These are phyloP conservation scores for Drosophila formosana DNA, from an alignment of 2,888 invertebrate species.

Conservation along the genomic window DNA sequence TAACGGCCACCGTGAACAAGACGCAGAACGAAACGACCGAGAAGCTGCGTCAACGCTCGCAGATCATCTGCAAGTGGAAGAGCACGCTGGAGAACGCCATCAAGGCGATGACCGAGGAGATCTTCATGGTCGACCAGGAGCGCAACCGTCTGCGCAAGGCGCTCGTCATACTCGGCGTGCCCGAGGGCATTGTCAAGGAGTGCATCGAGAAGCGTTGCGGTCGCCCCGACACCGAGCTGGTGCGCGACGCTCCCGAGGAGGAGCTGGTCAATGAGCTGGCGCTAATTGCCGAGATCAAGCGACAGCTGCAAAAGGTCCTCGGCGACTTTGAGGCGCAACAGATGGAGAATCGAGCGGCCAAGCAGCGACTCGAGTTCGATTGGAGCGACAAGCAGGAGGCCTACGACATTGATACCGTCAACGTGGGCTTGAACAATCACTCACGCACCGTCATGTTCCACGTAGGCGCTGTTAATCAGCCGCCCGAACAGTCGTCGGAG, in stretches of 20 bases:
- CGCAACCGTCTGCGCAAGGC: constrained; percentile 89
- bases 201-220: constrained; percentile 90
- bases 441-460: constrained; percentile 91
- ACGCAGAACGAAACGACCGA: constrained; percentile 89
- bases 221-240: constrained; percentile 90
- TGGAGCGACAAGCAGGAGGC: constrained; percentile 96
- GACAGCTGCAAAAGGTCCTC: constrained; percentile 87
- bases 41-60: constrained; percentile 88
- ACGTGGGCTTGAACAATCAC: constrained; percentile 89
- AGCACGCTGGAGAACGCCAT: constrained; percentile 90
- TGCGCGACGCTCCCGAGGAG: constrained; percentile 91
- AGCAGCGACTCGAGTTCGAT: constrained; percentile 93
- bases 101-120: constrained; percentile 89
- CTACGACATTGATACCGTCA: constrained; percentile 90
- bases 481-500: constrained; percentile 93
- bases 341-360: constrained; percentile 91
- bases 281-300: constrained; percentile 89
- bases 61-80: constrained; percentile 91
- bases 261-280: constrained; percentile 91
- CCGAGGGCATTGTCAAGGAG: constrained; percentile 91
- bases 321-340: constrained; percentile 90
- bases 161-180: constrained; percentile 88
- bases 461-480: constrained; percentile 92
- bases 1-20: constrained; percentile 89
- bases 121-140: constrained; percentile 89